phyloP scores from a whole-genome alignment of 2,797 vertebrate genomes.

The Anolis apletophallus region DNA sequence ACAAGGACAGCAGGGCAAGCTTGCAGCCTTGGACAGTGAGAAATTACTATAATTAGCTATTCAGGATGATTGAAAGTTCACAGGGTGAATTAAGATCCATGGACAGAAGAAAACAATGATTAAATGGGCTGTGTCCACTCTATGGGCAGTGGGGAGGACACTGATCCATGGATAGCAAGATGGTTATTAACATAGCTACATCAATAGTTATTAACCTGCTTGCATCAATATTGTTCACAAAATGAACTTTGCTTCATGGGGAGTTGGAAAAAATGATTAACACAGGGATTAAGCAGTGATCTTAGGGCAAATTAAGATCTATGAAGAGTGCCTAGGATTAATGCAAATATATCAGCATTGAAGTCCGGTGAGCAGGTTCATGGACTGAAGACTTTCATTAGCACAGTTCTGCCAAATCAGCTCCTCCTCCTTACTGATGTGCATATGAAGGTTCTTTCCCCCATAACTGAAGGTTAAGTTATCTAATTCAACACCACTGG shows the following conservation, averaged over 20 bases:
- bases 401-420: slow-evolving; percentile 47
- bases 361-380: slow-evolving; percentile 53
- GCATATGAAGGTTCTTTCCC: slow-evolving; percentile 41
- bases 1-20: slow-evolving; percentile 62
- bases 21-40: slow-evolving; percentile 67
- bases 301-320: slow-evolving; percentile 59
- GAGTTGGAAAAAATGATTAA: slow-evolving; percentile 65
- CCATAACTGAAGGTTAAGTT: slow-evolving; percentile 67
- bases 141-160: slow-evolving; percentile 36
- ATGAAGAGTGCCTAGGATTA: slow-evolving; percentile 61
- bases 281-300: slow-evolving; percentile 51
- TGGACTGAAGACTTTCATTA: slow-evolving; percentile 58
- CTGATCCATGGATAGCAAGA: slow-evolving; percentile 51
- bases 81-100: slow-evolving; percentile 53
- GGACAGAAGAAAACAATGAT: slow-evolving; percentile 59
- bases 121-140: slow-evolving; percentile 58
- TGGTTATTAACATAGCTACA: slow-evolving; percentile 54
- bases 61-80: slow-evolving; percentile 73
- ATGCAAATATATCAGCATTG: slow-evolving; percentile 54
- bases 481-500: not conserved
- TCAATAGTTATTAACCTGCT: slow-evolving; percentile 73
- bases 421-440: slow-evolving; percentile 53
- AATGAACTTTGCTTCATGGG: slow-evolving; percentile 56
- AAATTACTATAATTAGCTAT: slow-evolving; percentile 70
- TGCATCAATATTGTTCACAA: slow-evolving; percentile 44